These are phyloP conservation scores for Nemotelus pantherinus DNA, from an alignment of 2,888 invertebrate species.

Conservation along the genomic window DNA sequence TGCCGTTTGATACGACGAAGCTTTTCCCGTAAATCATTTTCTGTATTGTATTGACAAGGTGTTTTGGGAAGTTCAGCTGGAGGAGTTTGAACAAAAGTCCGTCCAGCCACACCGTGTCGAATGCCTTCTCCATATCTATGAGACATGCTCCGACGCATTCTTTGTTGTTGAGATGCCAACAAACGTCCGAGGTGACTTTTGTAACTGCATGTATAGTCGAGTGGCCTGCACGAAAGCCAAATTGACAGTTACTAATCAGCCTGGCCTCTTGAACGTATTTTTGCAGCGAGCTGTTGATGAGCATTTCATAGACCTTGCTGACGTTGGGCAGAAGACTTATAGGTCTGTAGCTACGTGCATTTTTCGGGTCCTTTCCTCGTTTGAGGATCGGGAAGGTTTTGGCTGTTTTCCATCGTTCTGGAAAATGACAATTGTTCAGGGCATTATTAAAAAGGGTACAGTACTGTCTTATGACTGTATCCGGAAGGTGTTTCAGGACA, in stretches of 20 bases:
- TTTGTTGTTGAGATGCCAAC: slow-evolving; percentile 20
- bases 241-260: slow-evolving; percentile 53
- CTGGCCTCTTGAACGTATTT: slow-evolving; percentile 45
- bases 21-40: slow-evolving; percentile 8
- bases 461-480: neutral
- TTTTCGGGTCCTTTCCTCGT: slow-evolving; percentile 47
- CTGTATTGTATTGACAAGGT: slow-evolving; percentile 52
- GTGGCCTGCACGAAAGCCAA: slow-evolving; percentile 52
- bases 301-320: slow-evolving; percentile 54
- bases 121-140: slow-evolving; percentile 41
- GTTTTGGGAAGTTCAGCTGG: slow-evolving; percentile 49
- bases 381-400: slow-evolving; percentile 52
- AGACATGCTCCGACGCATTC: slow-evolving; percentile 17
- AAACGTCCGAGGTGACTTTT: slow-evolving; percentile 8
- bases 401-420: slow-evolving; percentile 51
- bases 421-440: slow-evolving; percentile 10
- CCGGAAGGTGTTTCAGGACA: neutral
- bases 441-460: slow-evolving; percentile 8
- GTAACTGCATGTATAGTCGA: slow-evolving; percentile 51
- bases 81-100: slow-evolving; percentile 52
- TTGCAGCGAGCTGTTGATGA: slow-evolving; percentile 42
- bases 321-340: slow-evolving; percentile 54
- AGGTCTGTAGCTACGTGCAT: slow-evolving; percentile 51
- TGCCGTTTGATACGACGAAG: neutral
- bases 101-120: slow-evolving; percentile 51